Base-by-base conservation (phyloP, 2,797 vertebrate genomes). In the Pangasius sanitwongsei region DNA sequence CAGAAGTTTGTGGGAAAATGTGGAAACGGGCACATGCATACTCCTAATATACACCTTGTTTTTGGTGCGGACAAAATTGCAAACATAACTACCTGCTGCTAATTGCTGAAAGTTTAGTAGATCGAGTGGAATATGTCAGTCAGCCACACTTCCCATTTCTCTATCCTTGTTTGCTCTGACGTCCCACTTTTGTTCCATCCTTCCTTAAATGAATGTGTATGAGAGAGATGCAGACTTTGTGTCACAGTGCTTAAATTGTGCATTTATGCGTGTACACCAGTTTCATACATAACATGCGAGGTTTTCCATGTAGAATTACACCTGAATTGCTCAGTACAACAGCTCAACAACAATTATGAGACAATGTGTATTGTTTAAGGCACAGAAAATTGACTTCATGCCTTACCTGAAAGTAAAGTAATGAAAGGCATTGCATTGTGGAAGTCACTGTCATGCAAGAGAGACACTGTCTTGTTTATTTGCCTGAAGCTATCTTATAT, bases 381-480 rank as follows among this genome's bases (percentile, higher is more conserved):
- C 81, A 50, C 61, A 84, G 16, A 81, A 72, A 34, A 77, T 78
- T 55, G 23, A 48, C 55, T 55, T 31, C 72, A 28, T 55, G 31
- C 34, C 25, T 89, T 28, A n/a, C 15, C 57, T 50, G 69, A 57
- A 57, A 16, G 61, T 63, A 78, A 69, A 57, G 70, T 8, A 74
- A 53, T 18, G 63, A 78, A 31, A 65, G 70, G 37, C 74, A 57
- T n/a, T 5, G 61, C 12, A 5, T 50, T 28, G 25, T 83, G 63
- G 83, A 81, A 55, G 74, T 87, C 83, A 57, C 88, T 90, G 92
- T 92, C 93, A 94, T 91, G 86, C 92, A 41, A 83, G 55, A 78
- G 57, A 87, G 82, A 37, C 44, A 34, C 28, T 85, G 50, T 83
- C 72, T 88, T 44, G 87, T 91, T 92, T 88, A 86, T 90, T 91